Conservation (phyloP, 2,888 invertebrate genomes). For the Halictus ligatus region DNA sequence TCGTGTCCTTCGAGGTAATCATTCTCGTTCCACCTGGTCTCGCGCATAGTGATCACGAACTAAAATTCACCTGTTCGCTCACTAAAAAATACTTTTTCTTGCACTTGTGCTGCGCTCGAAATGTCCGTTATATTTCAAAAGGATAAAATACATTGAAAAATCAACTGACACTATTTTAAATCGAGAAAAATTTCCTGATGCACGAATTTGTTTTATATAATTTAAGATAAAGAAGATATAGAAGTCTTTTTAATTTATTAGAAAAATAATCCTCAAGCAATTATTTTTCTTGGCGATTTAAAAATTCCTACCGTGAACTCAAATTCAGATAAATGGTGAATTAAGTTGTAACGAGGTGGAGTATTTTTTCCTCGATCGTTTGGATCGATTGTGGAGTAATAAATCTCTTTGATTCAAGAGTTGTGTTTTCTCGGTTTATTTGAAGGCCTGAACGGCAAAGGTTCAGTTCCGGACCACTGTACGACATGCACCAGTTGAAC, state of each 20-base stretch:
- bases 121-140: too few relatives aligned
- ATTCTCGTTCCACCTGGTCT: background rate
- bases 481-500: constrained; percentile 5
- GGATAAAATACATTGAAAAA: background rate
- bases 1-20: constrained; percentile 62
- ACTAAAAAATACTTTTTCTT: background rate
- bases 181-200: background rate
- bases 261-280: too few relatives aligned
- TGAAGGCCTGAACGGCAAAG: background rate
- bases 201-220: too few relatives aligned
- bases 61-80: background rate
- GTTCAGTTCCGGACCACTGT: background rate
- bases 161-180: background rate
- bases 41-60: background rate
- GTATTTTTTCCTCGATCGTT: too few relatives aligned
- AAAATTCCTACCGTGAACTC: too few relatives aligned
- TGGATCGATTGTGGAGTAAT: too few relatives aligned
- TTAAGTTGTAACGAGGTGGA: too few relatives aligned
- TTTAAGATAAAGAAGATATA: too few relatives aligned
- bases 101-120: background rate
- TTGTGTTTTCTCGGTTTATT: background rate
- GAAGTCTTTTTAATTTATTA: too few relatives aligned
- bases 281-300: too few relatives aligned
- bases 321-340: too few relatives aligned
- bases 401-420: background rate